These are phyloP conservation scores for Rhegmatorhina hoffmannsi DNA, from an alignment of 2,113 vertebrate genomes.

Conservation along the genomic window DNA sequence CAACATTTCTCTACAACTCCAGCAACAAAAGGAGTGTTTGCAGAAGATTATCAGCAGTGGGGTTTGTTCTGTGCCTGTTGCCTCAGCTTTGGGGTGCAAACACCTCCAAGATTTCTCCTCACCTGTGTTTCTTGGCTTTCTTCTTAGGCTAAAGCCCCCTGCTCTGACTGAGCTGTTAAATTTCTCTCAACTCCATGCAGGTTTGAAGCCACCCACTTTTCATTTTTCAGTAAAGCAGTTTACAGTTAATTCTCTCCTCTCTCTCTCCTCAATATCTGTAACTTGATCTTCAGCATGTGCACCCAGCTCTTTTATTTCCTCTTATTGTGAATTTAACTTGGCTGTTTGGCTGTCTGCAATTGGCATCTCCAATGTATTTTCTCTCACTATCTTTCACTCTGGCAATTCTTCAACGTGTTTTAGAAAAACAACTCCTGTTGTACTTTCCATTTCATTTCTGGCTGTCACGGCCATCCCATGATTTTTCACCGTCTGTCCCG, in stretches of 20 bases:
- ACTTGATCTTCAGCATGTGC: neutral
- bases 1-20: neutral
- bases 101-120: neutral
- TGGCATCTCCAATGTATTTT: neutral
- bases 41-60: neutral
- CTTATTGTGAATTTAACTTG: neutral
- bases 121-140: neutral
- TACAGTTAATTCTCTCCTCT: neutral
- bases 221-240: neutral
- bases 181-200: neutral
- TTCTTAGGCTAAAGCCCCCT: neutral
- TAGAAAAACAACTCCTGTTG: neutral
- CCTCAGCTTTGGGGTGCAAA: neutral
- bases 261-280: neutral
- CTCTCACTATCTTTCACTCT: neutral
- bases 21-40: neutral
- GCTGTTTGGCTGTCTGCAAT: neutral
- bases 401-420: neutral
- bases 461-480: neutral
- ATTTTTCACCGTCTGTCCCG: slow-evolving; percentile 25
- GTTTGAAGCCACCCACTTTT: neutral
- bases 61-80: neutral
- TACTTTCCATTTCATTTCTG: neutral
- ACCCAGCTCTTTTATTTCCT: neutral
- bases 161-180: neutral